These are phyloP conservation scores for Dynastes hyllus DNA, from an alignment of 2,888 invertebrate species.

Conservation along the genomic window DNA sequence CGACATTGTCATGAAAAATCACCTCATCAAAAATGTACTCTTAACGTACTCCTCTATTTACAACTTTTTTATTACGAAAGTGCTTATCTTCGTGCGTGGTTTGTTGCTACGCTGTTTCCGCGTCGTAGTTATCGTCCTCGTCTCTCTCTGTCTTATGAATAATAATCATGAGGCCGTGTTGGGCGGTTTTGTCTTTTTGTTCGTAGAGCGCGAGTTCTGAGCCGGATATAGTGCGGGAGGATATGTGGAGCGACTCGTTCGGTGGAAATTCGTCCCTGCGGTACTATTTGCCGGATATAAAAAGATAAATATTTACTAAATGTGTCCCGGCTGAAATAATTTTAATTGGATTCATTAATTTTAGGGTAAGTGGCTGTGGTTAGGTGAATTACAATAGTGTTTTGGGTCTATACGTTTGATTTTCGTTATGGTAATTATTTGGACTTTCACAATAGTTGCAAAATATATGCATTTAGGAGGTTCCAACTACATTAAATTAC, in stretches of 20 bases:
- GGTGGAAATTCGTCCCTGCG: conserved; percentile 1
- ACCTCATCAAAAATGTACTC: conserved; percentile 44
- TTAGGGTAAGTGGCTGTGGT: not conserved
- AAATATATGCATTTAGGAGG: too few species aligned
- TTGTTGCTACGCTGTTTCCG: conserved; percentile 11
- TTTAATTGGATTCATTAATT: conserved; percentile 26
- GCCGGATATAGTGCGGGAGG: too few species aligned
- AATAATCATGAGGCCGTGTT: conserved; percentile 21
- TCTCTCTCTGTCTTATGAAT: conserved; percentile 13
- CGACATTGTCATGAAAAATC: conserved; percentile 34
- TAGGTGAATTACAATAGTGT: conserved; percentile 1
- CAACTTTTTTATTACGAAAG: conserved; percentile 32
- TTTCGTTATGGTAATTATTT: too few species aligned
- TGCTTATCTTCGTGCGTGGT: conserved; percentile 39
- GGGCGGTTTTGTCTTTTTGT: conserved; percentile 4
- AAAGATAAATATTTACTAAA: conserved; percentile 27
- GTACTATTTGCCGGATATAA: conserved; percentile 26
- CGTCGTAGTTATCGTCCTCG: not conserved
- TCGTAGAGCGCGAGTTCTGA: not conserved
- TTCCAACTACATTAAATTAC: too few species aligned
- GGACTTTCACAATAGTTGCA: too few species aligned
- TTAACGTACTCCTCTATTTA: conserved; percentile 40
- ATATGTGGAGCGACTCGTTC: too few species aligned
- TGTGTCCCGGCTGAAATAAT: conserved; percentile 22
- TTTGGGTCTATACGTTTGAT: not conserved